Evolutionary conservation across 1,140 invertebrate species (phyloP).

Genomic region (Sarcophaga bullata): DNA sequence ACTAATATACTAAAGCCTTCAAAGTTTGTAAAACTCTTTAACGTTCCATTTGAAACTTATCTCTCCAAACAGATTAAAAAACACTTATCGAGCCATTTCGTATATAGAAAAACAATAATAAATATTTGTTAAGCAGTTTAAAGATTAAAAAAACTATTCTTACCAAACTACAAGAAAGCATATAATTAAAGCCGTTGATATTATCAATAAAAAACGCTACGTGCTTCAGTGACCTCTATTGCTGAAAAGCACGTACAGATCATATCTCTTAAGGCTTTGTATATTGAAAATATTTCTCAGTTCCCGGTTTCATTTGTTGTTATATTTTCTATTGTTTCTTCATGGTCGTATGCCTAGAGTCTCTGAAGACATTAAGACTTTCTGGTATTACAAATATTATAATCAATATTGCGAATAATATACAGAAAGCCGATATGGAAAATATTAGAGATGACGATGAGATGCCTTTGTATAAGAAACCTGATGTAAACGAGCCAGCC

Average conservation of each 20-base stretch:
- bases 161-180: constrained; percentile 67
- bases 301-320: background rate
- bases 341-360: background rate
- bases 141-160: background rate
- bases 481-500: constrained; percentile 69
- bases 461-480: constrained; percentile 53
- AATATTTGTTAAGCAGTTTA: constrained; percentile 1
- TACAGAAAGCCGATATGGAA: constrained; percentile 50
- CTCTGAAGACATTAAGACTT: constrained; percentile 46
- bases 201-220: constrained; percentile 70
- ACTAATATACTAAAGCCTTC: constrained; percentile 65
- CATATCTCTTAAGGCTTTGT: constrained; percentile 70
- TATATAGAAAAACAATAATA: too few relatives aligned
- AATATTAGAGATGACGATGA: constrained; percentile 50
- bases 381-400: constrained; percentile 54
- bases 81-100: constrained; percentile 65
- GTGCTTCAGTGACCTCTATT: constrained; percentile 69
- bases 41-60: constrained; percentile 75
- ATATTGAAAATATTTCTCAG: constrained; percentile 45
- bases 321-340: background rate
- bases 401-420: constrained; percentile 49
- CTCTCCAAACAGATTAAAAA: constrained; percentile 73
- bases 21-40: constrained; percentile 70
- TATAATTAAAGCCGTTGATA: constrained; percentile 68
- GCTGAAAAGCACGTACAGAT: constrained; percentile 69